phyloP scores from a whole-genome alignment of 2,888 invertebrate genomes.

The Lithophane semibrunnea region DNA sequence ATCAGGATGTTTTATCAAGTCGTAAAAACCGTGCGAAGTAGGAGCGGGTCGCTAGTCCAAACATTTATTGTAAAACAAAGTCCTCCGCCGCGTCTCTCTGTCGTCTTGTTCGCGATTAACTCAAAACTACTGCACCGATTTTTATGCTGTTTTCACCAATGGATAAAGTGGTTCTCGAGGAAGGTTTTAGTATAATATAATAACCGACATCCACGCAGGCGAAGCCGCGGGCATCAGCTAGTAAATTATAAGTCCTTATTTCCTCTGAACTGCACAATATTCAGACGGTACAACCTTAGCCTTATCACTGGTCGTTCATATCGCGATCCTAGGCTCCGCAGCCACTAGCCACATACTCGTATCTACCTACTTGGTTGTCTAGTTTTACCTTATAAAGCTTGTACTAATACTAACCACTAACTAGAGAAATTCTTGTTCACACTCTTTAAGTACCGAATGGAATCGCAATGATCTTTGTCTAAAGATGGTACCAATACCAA shows the following conservation, averaged over 20 bases:
- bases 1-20: too few relatives aligned
- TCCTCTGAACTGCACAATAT: not conserved
- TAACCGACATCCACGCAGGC: too few relatives aligned
- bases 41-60: too few relatives aligned
- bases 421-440: conserved; percentile 39
- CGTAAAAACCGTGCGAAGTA: too few relatives aligned
- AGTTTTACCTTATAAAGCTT: conserved; percentile 21
- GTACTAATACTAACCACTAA: not conserved
- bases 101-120: too few relatives aligned
- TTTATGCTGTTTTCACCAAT: too few relatives aligned
- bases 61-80: too few relatives aligned
- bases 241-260: not conserved
- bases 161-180: too few relatives aligned
- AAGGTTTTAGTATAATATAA: too few relatives aligned
- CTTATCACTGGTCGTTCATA: not conserved
- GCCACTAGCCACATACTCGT: not conserved
- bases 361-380: not conserved
- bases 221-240: too few relatives aligned
- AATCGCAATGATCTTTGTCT: conserved; percentile 12
- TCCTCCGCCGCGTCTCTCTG: too few relatives aligned
- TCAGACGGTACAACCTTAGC: not conserved
- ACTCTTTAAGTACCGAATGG: conserved; percentile 13
- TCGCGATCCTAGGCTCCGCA: not conserved
- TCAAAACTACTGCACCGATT: too few relatives aligned
- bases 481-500: conserved; percentile 20